Evolutionary conservation across 2,113 vertebrate genomes (phyloP), one percentile per base, ranked within the genome.

Genomic region (Oncorhynchus gorbuscha): DNA sequence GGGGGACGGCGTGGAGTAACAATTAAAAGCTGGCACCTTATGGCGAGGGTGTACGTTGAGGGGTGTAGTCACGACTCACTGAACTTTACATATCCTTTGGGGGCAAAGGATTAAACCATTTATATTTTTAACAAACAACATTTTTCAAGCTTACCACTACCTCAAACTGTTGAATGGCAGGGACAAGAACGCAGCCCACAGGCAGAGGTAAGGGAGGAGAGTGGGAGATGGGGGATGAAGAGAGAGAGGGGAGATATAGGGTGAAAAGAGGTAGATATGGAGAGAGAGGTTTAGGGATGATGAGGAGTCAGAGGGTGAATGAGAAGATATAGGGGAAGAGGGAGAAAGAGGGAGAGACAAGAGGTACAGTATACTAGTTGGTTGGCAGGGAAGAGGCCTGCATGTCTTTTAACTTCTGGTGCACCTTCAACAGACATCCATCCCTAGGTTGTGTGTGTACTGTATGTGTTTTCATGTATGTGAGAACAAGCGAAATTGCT

Each of bases 1-100:
- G 68, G 32, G 8, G 39, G 39, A 14, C 16, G 66, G 67, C 20
- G 20, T 69, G 32, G 68, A 20, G 68, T 12, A 30, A 45, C 35
- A 22, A 69, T 69, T 69, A 48, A 45, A 69, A 69, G 68, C 18
- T 69, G 35, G 20, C 69, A 72, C 69, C 76, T 77, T 69, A 0
- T 1, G 14, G 22, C 70, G 45, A 71, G 76, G 73, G 59, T 59
- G 64, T 61, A 70, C 14, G 35, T 45, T 16, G 39, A 16, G 62
- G 20, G 30, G 13, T 70, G 66, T 62, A 49, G 20, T 14, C 35
- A 20, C 11, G 18, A 48, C 24, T 49, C 28, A 39, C 11, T 66
- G 39, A 79, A 39, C 32, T 49, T 30, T 22, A 62, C 12, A 24
- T 35, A 12, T 22, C 9, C 16, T 55, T 9, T 30, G 26, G 5